phyloP scores from a whole-genome alignment of 2,113 vertebrate species.

The Oxygymnocypris stewartii region DNA sequence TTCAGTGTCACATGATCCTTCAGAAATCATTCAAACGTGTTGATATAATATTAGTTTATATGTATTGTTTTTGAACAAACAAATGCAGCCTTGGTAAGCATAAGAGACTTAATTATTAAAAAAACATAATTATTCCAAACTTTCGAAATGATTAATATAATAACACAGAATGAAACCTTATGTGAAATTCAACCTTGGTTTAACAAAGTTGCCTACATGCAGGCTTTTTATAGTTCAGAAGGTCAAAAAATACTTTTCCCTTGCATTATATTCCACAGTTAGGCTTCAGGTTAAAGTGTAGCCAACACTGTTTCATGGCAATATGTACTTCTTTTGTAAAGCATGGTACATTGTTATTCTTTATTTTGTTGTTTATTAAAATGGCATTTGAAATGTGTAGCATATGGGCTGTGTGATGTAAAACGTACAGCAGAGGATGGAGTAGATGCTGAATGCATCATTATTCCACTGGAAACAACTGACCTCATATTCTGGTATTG shows the following conservation, averaged over 20 bases:
- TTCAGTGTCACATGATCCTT: too few species aligned
- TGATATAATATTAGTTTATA: too few species aligned
- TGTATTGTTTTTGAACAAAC: too few species aligned
- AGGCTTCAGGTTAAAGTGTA: background rate
- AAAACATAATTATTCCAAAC: too few species aligned
- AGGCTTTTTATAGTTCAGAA: background rate
- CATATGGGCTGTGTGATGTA: background rate
- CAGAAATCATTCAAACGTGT: too few species aligned
- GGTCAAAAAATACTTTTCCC: background rate
- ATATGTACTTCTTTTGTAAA: background rate
- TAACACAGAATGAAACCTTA: background rate
- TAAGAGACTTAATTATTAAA: too few species aligned
- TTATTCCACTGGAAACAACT: slow-evolving; percentile 14
- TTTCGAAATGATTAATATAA: too few species aligned
- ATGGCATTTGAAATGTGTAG: background rate
- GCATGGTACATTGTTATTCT: background rate
- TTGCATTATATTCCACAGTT: background rate
- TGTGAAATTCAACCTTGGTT: background rate
- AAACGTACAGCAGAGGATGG: background rate
- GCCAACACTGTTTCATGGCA: background rate
- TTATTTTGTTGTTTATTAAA: background rate
- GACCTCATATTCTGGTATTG: slow-evolving; percentile 17
- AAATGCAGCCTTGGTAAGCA: too few species aligned
- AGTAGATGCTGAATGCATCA: slow-evolving; percentile 22
- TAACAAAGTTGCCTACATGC: background rate